These are phyloP conservation scores for Campoplex capitator DNA, from an alignment of 2,888 invertebrate genomes.

Conservation along the genomic window DNA sequence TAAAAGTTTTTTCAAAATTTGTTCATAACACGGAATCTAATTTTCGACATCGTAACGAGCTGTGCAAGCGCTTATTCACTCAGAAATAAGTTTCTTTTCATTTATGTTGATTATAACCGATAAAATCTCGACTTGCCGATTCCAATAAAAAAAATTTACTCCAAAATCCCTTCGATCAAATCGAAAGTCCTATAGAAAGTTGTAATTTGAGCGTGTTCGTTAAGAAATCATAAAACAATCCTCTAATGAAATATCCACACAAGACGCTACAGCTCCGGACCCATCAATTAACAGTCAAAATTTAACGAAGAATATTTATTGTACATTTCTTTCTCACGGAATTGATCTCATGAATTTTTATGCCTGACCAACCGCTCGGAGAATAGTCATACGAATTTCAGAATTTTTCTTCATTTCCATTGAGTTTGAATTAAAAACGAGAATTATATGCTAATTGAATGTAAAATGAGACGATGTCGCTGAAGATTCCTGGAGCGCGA, in stretches of 20 bases:
- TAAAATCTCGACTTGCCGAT: neutral
- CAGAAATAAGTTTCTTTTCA: neutral
- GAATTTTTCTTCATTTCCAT: slow-evolving; percentile 31
- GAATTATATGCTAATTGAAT: slow-evolving; percentile 10
- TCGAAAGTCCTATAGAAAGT: neutral
- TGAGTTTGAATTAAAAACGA: slow-evolving; percentile 9
- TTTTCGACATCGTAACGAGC: neutral
- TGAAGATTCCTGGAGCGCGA: neutral
- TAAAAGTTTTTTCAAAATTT: neutral
- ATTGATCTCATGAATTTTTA: neutral
- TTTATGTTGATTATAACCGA: no score
- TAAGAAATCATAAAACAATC: neutral
- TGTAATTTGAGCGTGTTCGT: neutral
- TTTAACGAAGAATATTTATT: neutral
- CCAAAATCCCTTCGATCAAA: neutral
- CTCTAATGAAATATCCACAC: neutral
- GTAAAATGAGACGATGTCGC: neutral
- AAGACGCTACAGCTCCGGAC: neutral
- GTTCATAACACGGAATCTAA: neutral
- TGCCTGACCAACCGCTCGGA: neutral
- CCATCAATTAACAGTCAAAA: neutral
- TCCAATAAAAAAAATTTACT: neutral
- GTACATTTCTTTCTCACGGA: slow-evolving; percentile 8
- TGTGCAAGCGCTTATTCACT: neutral
- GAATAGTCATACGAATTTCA: neutral